Evolutionary conservation across 2,113 vertebrate genomes (phyloP).

Genomic region (Emydura subglobosa): DNA sequence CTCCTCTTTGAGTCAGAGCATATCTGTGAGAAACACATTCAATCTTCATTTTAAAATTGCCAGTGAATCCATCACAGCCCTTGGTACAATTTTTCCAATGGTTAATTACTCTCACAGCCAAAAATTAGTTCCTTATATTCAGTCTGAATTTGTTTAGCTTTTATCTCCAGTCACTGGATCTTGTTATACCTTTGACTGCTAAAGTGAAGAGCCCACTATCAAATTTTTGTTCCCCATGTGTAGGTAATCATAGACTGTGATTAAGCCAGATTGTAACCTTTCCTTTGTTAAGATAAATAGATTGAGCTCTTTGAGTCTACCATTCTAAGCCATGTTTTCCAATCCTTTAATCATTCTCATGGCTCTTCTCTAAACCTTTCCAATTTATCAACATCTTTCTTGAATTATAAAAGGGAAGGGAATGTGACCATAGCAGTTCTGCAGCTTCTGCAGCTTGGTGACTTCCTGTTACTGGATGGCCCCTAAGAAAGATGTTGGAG

Average conservation of each 20-base stretch:
- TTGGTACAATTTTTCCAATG: background rate
- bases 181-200: background rate
- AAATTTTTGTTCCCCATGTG: background rate
- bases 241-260: background rate
- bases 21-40: background rate
- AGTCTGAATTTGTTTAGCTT: background rate
- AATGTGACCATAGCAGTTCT: fast-evolving
- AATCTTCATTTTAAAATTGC: background rate
- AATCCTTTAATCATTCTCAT: background rate
- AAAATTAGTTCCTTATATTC: background rate
- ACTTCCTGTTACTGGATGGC: background rate
- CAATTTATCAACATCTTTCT: background rate
- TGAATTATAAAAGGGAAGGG: background rate
- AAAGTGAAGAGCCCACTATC: background rate
- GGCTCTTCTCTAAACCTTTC: background rate
- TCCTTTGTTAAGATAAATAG: background rate
- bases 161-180: background rate
- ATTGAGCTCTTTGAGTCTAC: background rate
- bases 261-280: background rate
- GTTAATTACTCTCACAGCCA: background rate
- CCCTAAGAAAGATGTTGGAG: background rate
- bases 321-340: background rate
- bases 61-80: background rate
- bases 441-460: fast-evolving
- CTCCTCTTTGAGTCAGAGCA: background rate